Evolutionary conservation across 1,140 invertebrate genomes (phyloP), one percentile per base, ranked within the genome.

Genomic region (Zaprionus capensis): DNA sequence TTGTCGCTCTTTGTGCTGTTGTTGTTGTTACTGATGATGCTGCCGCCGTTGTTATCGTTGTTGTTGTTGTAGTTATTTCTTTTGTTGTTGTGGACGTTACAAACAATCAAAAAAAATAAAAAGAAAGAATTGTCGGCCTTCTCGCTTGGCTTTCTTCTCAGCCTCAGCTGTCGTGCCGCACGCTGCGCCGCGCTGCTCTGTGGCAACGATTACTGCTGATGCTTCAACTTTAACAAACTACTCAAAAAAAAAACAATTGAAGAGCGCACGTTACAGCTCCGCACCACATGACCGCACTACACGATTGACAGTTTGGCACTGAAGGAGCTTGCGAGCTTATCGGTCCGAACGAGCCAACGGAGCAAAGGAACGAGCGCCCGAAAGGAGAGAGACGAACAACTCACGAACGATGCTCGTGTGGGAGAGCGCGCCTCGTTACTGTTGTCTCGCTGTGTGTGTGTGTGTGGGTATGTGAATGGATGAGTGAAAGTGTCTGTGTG

Each of bases 261-360:
- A 73, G 70, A 77, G 81, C 71, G 85, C 84, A 73, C 83, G 70
- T 70, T 58, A 75, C 76, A 68, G 83, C 82, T 86, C 80, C 73
- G 75, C 85, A 81, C 78, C 74, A 88, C 85, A 88, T 88, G 75
- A 88, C 84, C 84, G 84, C 84, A 90, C 84, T 79, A 88, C 85
- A 88, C 84, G 84, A 88, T 81, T 88, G 81, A 88, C 84, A 90
- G 84, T 90, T 88, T 88, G 84, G 85, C 84, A 88, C 84, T 88
- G 73, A 84, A 83, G 68, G 61, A 65, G 55, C 73, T 71, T 51
- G 69, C 55, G 41, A 71, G 73, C 70, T 76, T 76, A 76, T 76
- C 69, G 73, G 41, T 22, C 57, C 59, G 26, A 31, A 22, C 22
- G 22, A 24, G 34, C 59, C 24, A 31, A n/a, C 22, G 28, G 49